Base-by-base conservation (phyloP, 1,140 invertebrate species). In the Heliconius hewitsoni region DNA sequence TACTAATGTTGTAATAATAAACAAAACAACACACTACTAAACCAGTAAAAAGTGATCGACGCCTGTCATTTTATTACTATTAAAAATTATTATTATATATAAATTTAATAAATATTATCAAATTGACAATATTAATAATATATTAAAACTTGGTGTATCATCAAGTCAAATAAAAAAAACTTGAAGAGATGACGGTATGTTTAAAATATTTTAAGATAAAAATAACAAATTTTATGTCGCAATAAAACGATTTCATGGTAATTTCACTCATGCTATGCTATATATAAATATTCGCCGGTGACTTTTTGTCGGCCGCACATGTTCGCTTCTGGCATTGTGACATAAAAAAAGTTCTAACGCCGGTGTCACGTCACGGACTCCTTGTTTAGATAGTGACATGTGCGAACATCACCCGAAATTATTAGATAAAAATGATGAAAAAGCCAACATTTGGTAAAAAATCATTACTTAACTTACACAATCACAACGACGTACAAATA, bases 1-100 rank as follows among this genome's bases (percentile, higher is more conserved):
- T 93, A 93, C 87, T 83, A 89, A 93, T 88, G 84, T 74, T 73
- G 78, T 81, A 34, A 81, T 85, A 82, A 84, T 80, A 81, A 84
- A 86, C 86, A 82, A 82, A 79, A 81, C 88, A n/a, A 19, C 78
- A 74, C 73, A 79, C 80, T 50, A 74, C 27, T 27, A 55, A 27
- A 16, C n/a, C n/a, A 27, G 11, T 30, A 30, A 66, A 66, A 1
- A 30, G n/a, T 23, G 11, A 66, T 16, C 23, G 23, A 27, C 11
- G 4, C 60, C 60, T n/a, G 1, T 66, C 60, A 66, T 66, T 66
- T 66, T 16, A 30, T 3, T 66, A 8, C 3, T 6, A 27, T 13
- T 27, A 5, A 66, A 27, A 27, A 46, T 46, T 46, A 16, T 46
- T 46, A 46, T 46, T 16, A 46, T 46, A 16, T 16, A 46, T 0